Evolutionary conservation across 2,888 invertebrate species (phyloP).

Genomic region (Xylocampa areola): DNA sequence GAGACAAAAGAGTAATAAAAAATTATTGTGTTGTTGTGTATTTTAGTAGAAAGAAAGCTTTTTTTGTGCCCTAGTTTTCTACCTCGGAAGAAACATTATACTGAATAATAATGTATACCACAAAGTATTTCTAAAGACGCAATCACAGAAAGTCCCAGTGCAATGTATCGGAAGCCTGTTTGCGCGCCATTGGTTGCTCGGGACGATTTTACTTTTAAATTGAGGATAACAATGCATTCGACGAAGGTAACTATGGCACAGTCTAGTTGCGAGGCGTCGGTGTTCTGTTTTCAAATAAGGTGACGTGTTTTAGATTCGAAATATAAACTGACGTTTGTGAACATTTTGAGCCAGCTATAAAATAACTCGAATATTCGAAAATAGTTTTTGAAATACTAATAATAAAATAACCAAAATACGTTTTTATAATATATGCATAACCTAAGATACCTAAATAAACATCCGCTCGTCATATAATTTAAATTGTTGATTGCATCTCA

Average conservation of each 20-base stretch:
- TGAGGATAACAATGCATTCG: slow-evolving; percentile 44
- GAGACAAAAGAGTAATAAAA: no score
- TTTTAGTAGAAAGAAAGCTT: no score
- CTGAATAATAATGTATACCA: slow-evolving; percentile 5
- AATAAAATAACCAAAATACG: no score
- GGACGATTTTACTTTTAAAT: slow-evolving; percentile 55
- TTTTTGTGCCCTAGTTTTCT: neutral
- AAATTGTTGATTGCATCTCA: no score
- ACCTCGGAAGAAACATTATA: neutral
- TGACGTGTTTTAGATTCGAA: slow-evolving; percentile 15
- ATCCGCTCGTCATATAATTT: no score
- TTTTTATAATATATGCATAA: no score
- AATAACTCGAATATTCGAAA: no score
- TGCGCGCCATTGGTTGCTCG: slow-evolving; percentile 22
- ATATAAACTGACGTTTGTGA: neutral
- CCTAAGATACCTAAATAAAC: no score
- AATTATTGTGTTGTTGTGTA: no score
- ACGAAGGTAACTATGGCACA: slow-evolving; percentile 16
- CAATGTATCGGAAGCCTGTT: slow-evolving; percentile 34
- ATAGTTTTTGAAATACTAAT: no score
- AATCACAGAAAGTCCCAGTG: slow-evolving; percentile 16
- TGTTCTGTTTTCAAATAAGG: slow-evolving; percentile 27
- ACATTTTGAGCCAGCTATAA: neutral
- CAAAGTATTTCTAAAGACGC: slow-evolving; percentile 10
- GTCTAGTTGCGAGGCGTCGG: slow-evolving; percentile 7